Evolutionary conservation across 2,888 invertebrate genomes (phyloP), one percentile per base, ranked within the genome.

Genomic region (Theretra japonica): DNA sequence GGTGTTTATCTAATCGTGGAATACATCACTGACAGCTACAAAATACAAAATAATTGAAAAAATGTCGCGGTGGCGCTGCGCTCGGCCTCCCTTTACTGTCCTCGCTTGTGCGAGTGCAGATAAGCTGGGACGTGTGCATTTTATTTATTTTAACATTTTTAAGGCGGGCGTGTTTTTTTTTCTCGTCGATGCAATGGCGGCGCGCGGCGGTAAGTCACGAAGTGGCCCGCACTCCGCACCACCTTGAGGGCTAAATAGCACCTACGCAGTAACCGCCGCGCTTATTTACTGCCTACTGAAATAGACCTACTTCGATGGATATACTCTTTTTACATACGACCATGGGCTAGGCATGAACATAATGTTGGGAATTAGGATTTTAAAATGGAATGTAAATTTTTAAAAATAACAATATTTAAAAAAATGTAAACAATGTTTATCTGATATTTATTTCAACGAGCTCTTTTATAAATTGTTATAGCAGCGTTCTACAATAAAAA

Each of bases 131-230:
- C 91, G 92, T 90, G 93, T 89, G 91, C 93, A 92, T 93, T 94
- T 94, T 94, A 93, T 94, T 94, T 94, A 94, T 94, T 94, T 94
- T 92, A 93, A 90, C 91, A 91, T 93, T 89, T 94, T 94, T 91
- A 91, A 70, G 50, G 78, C 80, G 82, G 84, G 83, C 79, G 83
- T 76, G 70, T 76, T 80, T 83, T 82, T 85, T 84, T 82, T 85
- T 84, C 82, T 84, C 87, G 90, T 89, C 88, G 87, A 84, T 86
- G 83, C 88, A 87, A 84, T 86, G 83, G 83, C 84, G 73, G 74
- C 86, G 80, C 79, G 82, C 84, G 85, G 86, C 92, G 92, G 94
- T 94, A 93, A 94, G 94, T 94, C 94, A 94, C 94, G 94, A 94
- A 88, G 87, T 81, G 81, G 90, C 82, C 86, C 82, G 84, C 80